Conservation (phyloP, 2,113 vertebrate genomes). For the Nestor notabilis region DNA sequence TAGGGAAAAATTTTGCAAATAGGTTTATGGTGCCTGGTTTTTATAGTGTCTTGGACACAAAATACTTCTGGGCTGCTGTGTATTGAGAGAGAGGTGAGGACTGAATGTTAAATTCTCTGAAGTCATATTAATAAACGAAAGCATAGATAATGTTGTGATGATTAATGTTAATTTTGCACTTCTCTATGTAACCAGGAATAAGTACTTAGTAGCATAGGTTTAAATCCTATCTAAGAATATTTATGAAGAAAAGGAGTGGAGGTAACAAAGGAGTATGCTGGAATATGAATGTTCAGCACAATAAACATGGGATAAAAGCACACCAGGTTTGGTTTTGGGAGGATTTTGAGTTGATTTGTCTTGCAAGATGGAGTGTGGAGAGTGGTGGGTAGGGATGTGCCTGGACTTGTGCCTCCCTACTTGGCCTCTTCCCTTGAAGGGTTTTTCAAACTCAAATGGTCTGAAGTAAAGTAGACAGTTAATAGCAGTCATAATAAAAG, state of each 20-base stretch:
- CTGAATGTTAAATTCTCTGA: neutral
- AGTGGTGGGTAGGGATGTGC: rapidly evolving
- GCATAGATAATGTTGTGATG: neutral
- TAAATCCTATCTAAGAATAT: neutral
- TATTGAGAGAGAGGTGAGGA: neutral
- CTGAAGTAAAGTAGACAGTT: neutral
- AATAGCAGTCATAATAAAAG: neutral
- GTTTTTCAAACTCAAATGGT: neutral
- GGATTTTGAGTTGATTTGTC: neutral
- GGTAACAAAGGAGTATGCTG: neutral
- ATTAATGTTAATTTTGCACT: neutral
- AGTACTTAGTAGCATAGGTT: neutral
- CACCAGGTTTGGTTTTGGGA: neutral
- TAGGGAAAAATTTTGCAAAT: neutral
- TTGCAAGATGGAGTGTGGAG: neutral
- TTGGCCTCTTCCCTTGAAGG: neutral
- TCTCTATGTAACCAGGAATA: neutral
- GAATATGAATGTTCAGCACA: neutral
- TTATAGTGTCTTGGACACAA: neutral
- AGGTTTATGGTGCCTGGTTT: neutral
- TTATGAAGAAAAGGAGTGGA: neutral
- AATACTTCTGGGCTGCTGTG: neutral
- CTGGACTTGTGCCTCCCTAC: neutral
- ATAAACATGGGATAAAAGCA: neutral
- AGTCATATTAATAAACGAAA: neutral